Base-by-base conservation (phyloP, 2,797 vertebrate genomes). In the Meda fulgida region DNA sequence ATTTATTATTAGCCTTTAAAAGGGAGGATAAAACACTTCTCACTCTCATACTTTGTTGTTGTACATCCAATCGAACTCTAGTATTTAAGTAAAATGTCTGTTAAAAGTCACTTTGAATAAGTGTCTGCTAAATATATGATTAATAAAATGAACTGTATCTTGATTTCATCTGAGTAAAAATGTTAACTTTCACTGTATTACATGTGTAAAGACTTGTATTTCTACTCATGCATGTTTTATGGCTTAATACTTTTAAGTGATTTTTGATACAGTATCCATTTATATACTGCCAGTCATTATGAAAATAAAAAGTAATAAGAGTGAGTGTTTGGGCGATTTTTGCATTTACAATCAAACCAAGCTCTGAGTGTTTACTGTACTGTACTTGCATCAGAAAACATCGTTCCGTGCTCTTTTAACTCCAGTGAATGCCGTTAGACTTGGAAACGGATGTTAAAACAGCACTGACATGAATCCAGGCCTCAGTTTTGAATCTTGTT, bases 371-470 rank as follows among this genome's bases (percentile, higher is more conserved):
- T 76, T 48, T 87, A n/a, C 48, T 51, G 16, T 51, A 14, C 85
- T 84, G 88, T 90, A 87, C 83, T 81, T 13, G 36, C 87, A 90
- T 91, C 91, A 93, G 84, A 92, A 92, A 88, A 88, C 80, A 86
- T 86, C 81, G 85, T 86, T 73, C 72, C 81, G 51, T 36, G 67
- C 71, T 83, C 36, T 87, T 90, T 91, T 90, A 81, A 76, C 46
- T 89, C 85, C 89, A 60, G 88, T 66, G 72, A 87, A 88, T 78
- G 87, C 89, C 71, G 87, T 60, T 13, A 38, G 73, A 31, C 46
- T 48, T 26, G 8, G 80, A 89, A 85, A 88, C 80, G 29, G 51
- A 70, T 40, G 40, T 70, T 71, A 8, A 70, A 43, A 51, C 34
- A 26, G 34, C 23, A 3, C 63, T 23, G 48, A 58, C 48, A 71